Conservation (phyloP, 2,888 invertebrate species). For the Andrena hattorfiana region DNA sequence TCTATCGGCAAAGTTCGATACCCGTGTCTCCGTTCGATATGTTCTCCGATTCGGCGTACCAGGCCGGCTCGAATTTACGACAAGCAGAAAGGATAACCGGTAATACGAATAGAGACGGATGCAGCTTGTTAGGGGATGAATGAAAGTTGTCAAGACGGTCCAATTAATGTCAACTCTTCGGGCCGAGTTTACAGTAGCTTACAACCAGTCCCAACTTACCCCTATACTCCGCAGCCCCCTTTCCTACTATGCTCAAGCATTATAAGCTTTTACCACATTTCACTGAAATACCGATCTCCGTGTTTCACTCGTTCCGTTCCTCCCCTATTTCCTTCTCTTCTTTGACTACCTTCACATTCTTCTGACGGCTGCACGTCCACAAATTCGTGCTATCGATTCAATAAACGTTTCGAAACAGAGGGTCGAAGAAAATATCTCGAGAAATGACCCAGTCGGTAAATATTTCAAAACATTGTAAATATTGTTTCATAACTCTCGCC, state of each 20-base stretch:
- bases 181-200: conserved; percentile 81
- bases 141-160: conserved; percentile 84
- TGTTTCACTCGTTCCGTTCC: background rate
- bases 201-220: conserved; percentile 73
- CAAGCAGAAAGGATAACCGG: conserved; percentile 56
- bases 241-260: conserved; percentile 53
- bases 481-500: too few relatives aligned
- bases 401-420: too few relatives aligned
- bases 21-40: conserved; percentile 48
- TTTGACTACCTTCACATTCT: background rate
- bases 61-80: conserved; percentile 58
- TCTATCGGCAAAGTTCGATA: conserved; percentile 53
- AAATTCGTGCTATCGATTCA: background rate
- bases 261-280: conserved; percentile 73
- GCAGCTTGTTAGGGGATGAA: conserved; percentile 84
- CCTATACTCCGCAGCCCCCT: background rate
- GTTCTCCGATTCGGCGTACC: conserved; percentile 34
- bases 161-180: conserved; percentile 85
- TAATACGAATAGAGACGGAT: conserved; percentile 81
- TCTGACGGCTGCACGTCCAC: background rate
- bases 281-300: conserved; percentile 44
- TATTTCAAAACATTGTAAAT: too few relatives aligned
- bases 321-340: background rate
- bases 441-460: too few relatives aligned
- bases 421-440: too few relatives aligned